These are phyloP conservation scores for Campoletis sonorensis DNA, from an alignment of 1,140 invertebrate species.

Conservation along the genomic window DNA sequence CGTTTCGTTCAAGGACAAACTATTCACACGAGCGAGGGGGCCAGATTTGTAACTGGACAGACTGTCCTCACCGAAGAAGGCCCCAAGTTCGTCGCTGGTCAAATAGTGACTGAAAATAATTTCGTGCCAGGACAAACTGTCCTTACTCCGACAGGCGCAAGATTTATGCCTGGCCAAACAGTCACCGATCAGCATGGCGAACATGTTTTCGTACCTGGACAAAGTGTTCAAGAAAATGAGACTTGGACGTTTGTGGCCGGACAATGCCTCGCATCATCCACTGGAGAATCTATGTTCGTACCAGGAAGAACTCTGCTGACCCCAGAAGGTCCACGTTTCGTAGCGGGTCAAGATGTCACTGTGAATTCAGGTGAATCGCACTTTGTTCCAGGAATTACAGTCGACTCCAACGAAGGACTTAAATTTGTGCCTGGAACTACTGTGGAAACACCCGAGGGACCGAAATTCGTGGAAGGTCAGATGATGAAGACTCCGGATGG, in stretches of 20 bases:
- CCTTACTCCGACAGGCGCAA: slow-evolving; percentile 77
- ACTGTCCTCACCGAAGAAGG: slow-evolving; percentile 81
- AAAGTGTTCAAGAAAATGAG: slow-evolving; percentile 68
- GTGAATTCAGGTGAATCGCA: slow-evolving; percentile 76
- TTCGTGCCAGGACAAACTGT: slow-evolving; percentile 85
- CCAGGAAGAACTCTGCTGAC: slow-evolving; percentile 80
- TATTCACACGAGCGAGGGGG: slow-evolving; percentile 72
- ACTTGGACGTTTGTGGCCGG: slow-evolving; percentile 76
- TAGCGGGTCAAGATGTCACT: slow-evolving; percentile 82
- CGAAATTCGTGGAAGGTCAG: slow-evolving; percentile 83
- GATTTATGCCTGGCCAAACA: slow-evolving; percentile 80
- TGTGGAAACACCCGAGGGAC: slow-evolving; percentile 80
- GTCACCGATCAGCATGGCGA: slow-evolving; percentile 76
- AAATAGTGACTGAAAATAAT: slow-evolving; percentile 75
- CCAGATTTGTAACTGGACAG: slow-evolving; percentile 82
- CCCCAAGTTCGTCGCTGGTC: slow-evolving; percentile 83
- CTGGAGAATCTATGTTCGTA: slow-evolving; percentile 77
- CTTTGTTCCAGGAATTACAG: slow-evolving; percentile 81
- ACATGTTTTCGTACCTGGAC: slow-evolving; percentile 76
- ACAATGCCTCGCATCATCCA: slow-evolving; percentile 70
- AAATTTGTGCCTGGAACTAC: slow-evolving; percentile 83
- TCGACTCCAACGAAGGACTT: slow-evolving; percentile 75
- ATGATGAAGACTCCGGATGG: slow-evolving; percentile 78
- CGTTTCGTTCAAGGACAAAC: slow-evolving; percentile 77
- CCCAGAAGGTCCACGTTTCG: slow-evolving; percentile 78